Evolutionary conservation across 2,113 vertebrate species (phyloP), one percentile per base, ranked within the genome.

Genomic region (Trinectes maculatus): DNA sequence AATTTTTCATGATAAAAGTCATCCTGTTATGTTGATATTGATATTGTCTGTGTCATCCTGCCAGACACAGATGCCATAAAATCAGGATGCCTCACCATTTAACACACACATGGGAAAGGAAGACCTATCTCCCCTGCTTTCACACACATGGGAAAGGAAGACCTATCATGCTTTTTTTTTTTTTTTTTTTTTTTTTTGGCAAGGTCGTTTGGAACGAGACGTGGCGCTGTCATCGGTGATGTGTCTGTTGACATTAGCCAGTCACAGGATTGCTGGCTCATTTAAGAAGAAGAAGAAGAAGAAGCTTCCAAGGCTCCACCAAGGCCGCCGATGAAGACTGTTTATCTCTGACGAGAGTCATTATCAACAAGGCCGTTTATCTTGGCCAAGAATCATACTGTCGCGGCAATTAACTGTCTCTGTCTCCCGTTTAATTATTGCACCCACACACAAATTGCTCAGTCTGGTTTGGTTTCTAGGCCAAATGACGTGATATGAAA

Each of bases 271-370:
- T 81, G 71, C 64, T 74, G 74, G 68, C 79, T 85, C 84, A 77
- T 71, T 78, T 49, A 25, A 6, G n/a, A 40, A n/a, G 10, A 84
- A 71, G 55, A n/a, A n/a, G n/a, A n/a, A n/a, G n/a, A n/a, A n/a
- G n/a, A n/a, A 13, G 63, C 64, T 24, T 44, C 72, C 86, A 89
- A 86, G 85, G 84, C 76, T 86, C 44, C 36, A 64, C 52, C 82
- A 76, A 87, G 75, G 78, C 73, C 66, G 18, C 28, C 10, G 62
- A 82, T 53, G 63, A 73, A 71, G 44, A 53, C 36, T 71, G 61
- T 80, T 87, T 74, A 84, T 87, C 71, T 70, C 69, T 29, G 48
- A 74, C 76, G 31, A 58, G 77, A 70, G 64, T 83, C 74, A 52
- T 71, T 71, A 79, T 69, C 72, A 70, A 59, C 84, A 80, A 89